These are phyloP conservation scores for Euwallacea fornicatus DNA, from an alignment of 1,140 invertebrate species.

Conservation along the genomic window DNA sequence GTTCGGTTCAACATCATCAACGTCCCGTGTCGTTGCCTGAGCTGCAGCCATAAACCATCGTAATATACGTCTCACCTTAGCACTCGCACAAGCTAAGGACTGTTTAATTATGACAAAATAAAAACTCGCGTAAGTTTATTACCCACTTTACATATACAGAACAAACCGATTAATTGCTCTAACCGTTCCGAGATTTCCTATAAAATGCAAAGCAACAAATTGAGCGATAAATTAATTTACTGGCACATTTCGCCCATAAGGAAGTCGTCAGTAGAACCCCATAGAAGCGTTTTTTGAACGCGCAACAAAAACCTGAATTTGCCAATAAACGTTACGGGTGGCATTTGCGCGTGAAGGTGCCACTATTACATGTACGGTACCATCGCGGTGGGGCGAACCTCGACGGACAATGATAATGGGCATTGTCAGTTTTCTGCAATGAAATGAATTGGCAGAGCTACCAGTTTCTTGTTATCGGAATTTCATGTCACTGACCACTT, in stretches of 20 bases:
- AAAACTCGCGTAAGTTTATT: no score
- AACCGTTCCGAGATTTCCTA: neutral
- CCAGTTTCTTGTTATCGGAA: conserved; percentile 27
- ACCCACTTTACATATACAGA: no score
- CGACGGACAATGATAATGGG: neutral
- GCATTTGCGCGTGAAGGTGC: neutral
- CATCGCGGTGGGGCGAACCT: neutral
- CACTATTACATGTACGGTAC: neutral
- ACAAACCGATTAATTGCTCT: neutral
- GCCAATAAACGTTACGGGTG: neutral
- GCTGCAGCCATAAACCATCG: no score
- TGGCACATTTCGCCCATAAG: neutral
- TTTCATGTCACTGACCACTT: conserved; percentile 30
- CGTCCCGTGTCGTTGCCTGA: no score
- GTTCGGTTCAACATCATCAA: no score
- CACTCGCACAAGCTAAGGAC: no score
- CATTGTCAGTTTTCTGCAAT: conserved; percentile 18
- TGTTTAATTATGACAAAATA: no score
- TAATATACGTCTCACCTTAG: no score
- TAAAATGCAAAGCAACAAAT: neutral
- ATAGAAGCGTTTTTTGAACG: neutral
- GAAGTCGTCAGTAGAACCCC: neutral
- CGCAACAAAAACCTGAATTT: neutral
- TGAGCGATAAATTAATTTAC: neutral
- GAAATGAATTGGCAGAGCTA: conserved; percentile 24